Conservation (phyloP, 2,113 vertebrate species). For the Tor tambroides region DNA sequence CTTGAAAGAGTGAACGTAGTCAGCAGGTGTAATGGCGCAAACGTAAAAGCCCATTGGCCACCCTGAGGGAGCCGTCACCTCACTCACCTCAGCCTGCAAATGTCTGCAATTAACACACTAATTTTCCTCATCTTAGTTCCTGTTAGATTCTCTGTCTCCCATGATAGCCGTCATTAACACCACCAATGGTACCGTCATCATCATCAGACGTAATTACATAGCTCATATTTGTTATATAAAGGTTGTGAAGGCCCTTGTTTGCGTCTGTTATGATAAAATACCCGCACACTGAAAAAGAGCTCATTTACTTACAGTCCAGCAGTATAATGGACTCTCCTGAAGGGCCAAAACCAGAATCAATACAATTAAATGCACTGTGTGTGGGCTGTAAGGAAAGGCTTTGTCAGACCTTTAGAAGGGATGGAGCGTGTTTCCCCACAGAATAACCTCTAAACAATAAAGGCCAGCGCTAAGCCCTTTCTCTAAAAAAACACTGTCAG, state of each 20-base stretch:
- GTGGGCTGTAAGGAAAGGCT: slow-evolving; percentile 7
- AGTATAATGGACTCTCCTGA: slow-evolving; percentile 26
- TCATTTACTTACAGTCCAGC: slow-evolving; percentile 17
- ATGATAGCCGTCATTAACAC: slow-evolving; percentile 17
- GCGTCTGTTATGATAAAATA: slow-evolving; percentile 24
- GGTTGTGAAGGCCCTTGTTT: slow-evolving; percentile 5
- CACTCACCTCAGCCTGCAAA: slow-evolving; percentile 52
- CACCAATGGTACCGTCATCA: slow-evolving; percentile 41
- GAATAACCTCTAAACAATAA: not conserved
- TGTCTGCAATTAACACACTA: slow-evolving; percentile 62
- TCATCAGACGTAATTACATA: slow-evolving; percentile 51
- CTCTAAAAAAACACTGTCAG: not conserved
- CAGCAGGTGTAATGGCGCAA: slow-evolving; percentile 10
- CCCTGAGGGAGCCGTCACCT: slow-evolving; percentile 38
- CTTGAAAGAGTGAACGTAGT: not conserved
- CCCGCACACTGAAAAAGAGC: slow-evolving; percentile 1
- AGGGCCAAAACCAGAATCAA: not conserved
- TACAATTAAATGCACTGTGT: not conserved
- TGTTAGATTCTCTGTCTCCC: slow-evolving; percentile 41
- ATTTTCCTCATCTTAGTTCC: slow-evolving; percentile 62
- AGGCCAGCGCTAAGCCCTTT: not conserved
- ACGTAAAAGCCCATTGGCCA: slow-evolving; percentile 29
- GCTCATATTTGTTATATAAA: slow-evolving; percentile 5
- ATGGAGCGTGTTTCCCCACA: not conserved
- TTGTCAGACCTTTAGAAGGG: not conserved